Percentiles rank a stretch among this genome's conserved stretches.
These are phyloP conservation scores for Asbolus verrucosus DNA, from an alignment of 1,140 invertebrate genomes.

Conservation along the genomic window DNA sequence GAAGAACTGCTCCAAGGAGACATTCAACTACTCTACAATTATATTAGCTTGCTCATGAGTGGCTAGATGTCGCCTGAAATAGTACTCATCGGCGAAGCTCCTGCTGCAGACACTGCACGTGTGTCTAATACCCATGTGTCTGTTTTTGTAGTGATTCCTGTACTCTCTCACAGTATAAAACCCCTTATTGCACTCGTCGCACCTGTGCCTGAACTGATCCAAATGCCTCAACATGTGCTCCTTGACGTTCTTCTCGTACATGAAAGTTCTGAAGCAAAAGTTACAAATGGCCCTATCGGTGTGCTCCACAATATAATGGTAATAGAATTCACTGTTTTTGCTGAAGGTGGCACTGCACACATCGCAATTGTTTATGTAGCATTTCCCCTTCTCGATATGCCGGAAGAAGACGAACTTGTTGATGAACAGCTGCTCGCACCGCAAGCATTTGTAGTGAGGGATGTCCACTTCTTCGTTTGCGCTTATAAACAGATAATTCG, in stretches of 20 bases:
- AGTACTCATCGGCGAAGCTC: slow-evolving; percentile 71
- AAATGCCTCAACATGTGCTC: slow-evolving; percentile 63
- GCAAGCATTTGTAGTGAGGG: slow-evolving; percentile 61
- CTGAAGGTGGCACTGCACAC: slow-evolving; percentile 56
- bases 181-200: slow-evolving; percentile 63
- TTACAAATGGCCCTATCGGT: slow-evolving; percentile 63
- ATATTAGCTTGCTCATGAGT: slow-evolving; percentile 64
- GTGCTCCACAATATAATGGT: slow-evolving; percentile 59
- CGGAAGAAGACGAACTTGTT: slow-evolving; percentile 63
- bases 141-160: slow-evolving; percentile 64
- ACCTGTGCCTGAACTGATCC: slow-evolving; percentile 63
- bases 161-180: slow-evolving; percentile 64
- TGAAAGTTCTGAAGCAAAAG: slow-evolving; percentile 64
- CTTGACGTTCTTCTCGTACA: slow-evolving; percentile 65
- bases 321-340: slow-evolving; percentile 59
- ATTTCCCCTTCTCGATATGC: slow-evolving; percentile 64
- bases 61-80: slow-evolving; percentile 71
- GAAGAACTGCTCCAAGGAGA: neutral
- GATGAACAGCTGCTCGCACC: slow-evolving; percentile 64
- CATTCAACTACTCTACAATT: slow-evolving; percentile 10
- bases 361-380: slow-evolving; percentile 63
- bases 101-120: slow-evolving; percentile 71
- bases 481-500: slow-evolving; percentile 57
- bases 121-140: slow-evolving; percentile 65
- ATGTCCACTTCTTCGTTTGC: slow-evolving; percentile 60